Percentiles rank a stretch among this genome's conserved stretches.
These are phyloP conservation scores for Ceratina calcarata DNA, from an alignment of 1,140 invertebrate species.

Conservation along the genomic window DNA sequence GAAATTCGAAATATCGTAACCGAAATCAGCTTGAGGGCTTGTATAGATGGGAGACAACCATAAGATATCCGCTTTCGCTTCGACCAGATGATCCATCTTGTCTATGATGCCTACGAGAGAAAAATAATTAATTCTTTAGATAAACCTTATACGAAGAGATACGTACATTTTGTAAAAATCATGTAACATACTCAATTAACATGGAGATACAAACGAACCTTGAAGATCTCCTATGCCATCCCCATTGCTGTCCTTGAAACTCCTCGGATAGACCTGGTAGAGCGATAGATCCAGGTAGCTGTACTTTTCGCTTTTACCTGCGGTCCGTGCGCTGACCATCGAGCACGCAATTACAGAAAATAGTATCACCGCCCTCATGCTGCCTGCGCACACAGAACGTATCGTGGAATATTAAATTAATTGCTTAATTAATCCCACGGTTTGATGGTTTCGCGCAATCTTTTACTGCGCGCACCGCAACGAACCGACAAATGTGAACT, in stretches of 20 bases:
- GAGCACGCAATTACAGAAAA: slow-evolving; percentile 22
- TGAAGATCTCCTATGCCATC: slow-evolving; percentile 88
- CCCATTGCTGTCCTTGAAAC: slow-evolving; percentile 86
- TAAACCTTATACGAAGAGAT: too few relatives aligned
- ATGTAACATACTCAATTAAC: neutral
- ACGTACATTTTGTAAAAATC: too few relatives aligned
- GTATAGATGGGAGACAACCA: slow-evolving; percentile 86
- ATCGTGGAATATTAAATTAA: slow-evolving; percentile 4
- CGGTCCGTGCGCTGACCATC: neutral
- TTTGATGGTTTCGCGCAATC: neutral
- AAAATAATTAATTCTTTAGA: neutral
- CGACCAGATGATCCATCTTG: slow-evolving; percentile 79
- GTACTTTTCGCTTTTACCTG: slow-evolving; percentile 41
- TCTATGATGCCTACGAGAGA: slow-evolving; percentile 56
- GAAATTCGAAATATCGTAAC: slow-evolving; percentile 86
- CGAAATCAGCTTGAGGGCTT: slow-evolving; percentile 83
- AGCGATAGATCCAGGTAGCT: slow-evolving; percentile 85
- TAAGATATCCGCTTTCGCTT: slow-evolving; percentile 82
- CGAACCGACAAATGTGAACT: neutral
- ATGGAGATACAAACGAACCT: slow-evolving; percentile 78
- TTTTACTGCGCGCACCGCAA: too few relatives aligned
- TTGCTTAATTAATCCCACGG: neutral
- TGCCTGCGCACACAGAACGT: slow-evolving; percentile 3
- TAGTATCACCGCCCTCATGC: slow-evolving; percentile 33
- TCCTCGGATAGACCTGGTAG: slow-evolving; percentile 87